A percentile compares a stretch with the other conserved stretches of the same genome.
phyloP scores from a whole-genome alignment of 2,113 vertebrate genomes.

The Tragelaphus strepsiceros region DNA sequence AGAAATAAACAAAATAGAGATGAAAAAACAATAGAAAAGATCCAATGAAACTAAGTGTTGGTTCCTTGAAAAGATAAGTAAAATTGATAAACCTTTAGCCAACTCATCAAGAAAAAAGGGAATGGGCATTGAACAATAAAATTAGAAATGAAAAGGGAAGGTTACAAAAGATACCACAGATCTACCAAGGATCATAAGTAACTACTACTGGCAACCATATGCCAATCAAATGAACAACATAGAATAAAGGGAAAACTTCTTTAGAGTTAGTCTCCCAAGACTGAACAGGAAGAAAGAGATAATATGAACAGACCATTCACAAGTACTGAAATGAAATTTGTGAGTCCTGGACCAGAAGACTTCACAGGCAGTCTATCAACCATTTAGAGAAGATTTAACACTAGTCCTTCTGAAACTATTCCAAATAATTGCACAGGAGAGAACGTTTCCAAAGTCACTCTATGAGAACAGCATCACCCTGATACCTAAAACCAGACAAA shows the following conservation, averaged over 20 bases:
- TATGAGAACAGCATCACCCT: not conserved
- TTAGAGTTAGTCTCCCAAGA: not conserved
- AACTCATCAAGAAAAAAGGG: not conserved
- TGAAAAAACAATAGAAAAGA: not conserved
- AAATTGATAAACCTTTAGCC: not conserved
- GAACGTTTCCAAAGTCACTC: not conserved
- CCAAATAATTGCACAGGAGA: not conserved
- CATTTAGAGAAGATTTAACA: not conserved
- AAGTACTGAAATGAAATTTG: not conserved
- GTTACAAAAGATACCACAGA: not conserved
- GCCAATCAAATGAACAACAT: not conserved
- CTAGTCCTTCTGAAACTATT: not conserved
- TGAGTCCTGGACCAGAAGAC: not conserved
- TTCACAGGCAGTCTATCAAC: not conserved
- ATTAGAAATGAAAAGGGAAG: not conserved
- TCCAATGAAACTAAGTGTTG: not conserved
- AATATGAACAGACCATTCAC: not conserved
- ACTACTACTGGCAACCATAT: not conserved
- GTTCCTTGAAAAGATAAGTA: not conserved
- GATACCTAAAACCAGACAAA: not conserved
- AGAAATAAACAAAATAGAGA: not conserved
- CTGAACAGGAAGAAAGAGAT: not conserved
- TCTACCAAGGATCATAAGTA: not conserved
- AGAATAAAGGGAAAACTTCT: not conserved
- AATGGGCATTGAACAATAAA: not conserved